Percentiles rank a stretch among this genome's conserved stretches.
Evolutionary conservation across 2,888 invertebrate species (phyloP).

Genomic region (Cylloceria caligata): DNA sequence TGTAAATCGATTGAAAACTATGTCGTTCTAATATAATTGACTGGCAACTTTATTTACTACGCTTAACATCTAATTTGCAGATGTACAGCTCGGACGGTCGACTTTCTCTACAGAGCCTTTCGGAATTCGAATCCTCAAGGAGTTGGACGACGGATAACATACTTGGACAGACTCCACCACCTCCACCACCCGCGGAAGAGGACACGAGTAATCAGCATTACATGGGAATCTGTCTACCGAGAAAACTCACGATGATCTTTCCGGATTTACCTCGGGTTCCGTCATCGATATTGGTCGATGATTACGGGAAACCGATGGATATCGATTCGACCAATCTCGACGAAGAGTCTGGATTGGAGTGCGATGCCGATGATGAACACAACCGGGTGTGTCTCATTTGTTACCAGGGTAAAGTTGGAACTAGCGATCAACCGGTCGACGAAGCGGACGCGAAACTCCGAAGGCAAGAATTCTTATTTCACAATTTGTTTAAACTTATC

Average conservation of each 20-base stretch:
- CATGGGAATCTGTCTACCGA: conserved; percentile 91
- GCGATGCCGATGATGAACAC: conserved; percentile 76
- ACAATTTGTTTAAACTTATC: neutral
- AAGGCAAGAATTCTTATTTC: conserved; percentile 72
- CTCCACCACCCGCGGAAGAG: conserved; percentile 80
- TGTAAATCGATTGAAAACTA: neutral
- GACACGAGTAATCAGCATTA: conserved; percentile 87
- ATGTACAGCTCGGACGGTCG: conserved; percentile 83
- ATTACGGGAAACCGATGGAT: conserved; percentile 64
- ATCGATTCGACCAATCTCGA: conserved; percentile 73
- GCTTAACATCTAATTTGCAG: conserved; percentile 68
- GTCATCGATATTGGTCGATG: conserved; percentile 54
- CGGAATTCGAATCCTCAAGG: conserved; percentile 81
- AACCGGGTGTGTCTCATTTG: conserved; percentile 80
- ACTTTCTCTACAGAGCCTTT: conserved; percentile 81
- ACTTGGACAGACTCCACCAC: conserved; percentile 76
- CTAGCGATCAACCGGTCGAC: conserved; percentile 69
- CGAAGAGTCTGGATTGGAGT: conserved; percentile 79
- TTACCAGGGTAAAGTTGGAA: conserved; percentile 71
- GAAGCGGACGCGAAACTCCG: conserved; percentile 76
- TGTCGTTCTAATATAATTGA: neutral
- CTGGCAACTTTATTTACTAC: neutral
- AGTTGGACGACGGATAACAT: conserved; percentile 80
- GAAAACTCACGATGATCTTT: conserved; percentile 89
- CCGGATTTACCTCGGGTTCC: conserved; percentile 83